These are phyloP conservation scores for Eulemur rubriventer DNA, from an alignment of 2,797 vertebrate genomes.

Conservation along the genomic window DNA sequence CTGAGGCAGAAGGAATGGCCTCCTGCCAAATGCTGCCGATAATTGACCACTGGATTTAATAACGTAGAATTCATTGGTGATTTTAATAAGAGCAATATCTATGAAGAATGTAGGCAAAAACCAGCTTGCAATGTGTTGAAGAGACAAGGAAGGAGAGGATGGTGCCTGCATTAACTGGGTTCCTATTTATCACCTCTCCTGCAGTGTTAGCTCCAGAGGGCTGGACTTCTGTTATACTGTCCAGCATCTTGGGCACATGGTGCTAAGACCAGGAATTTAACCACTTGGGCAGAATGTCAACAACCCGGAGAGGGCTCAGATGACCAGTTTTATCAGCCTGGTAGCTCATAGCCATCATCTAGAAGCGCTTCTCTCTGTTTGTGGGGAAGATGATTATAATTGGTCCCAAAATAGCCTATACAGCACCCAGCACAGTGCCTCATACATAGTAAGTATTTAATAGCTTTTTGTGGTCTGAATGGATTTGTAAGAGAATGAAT, in stretches of 20 bases:
- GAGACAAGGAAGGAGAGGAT: not conserved
- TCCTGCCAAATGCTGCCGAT: not conserved
- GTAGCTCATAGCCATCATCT: slow-evolving; percentile 13
- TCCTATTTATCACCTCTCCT: not conserved
- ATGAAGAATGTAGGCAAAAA: not conserved
- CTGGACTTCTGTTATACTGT: not conserved
- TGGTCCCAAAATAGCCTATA: slow-evolving; percentile 59
- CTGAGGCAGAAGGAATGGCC: not conserved
- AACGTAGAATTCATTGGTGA: not conserved
- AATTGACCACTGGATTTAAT: not conserved
- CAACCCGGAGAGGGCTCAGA: not conserved
- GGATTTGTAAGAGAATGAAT: slow-evolving; percentile 75
- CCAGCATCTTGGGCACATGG: not conserved
- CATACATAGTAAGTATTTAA: slow-evolving; percentile 72
- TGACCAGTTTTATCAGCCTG: not conserved
- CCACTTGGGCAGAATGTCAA: not conserved
- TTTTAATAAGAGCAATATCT: not conserved
- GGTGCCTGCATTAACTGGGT: not conserved
- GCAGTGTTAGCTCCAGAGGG: not conserved
- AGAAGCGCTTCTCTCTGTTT: slow-evolving; percentile 58
- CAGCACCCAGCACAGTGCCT: slow-evolving; percentile 50
- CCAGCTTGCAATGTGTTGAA: not conserved
- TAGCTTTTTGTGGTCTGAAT: slow-evolving; percentile 73
- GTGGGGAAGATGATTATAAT: slow-evolving; percentile 57
- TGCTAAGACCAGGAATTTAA: not conserved